phyloP scores from a whole-genome alignment of 2,888 invertebrate species.

The Iphiclides podalirius region DNA sequence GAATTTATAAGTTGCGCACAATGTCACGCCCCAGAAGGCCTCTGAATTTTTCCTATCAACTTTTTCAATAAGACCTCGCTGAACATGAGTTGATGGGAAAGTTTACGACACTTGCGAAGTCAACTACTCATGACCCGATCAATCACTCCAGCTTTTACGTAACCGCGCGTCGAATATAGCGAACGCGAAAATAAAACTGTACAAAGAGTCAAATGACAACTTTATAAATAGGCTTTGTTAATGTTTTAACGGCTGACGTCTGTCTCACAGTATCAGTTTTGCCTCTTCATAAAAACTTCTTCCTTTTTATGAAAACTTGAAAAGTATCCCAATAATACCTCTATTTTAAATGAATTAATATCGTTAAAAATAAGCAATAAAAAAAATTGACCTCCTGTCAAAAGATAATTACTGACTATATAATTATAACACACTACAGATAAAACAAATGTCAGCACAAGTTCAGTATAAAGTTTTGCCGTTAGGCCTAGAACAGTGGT shows the following conservation, averaged over 20 bases:
- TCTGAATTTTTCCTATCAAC: slow-evolving; percentile 46
- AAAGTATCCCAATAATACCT: too few relatives aligned
- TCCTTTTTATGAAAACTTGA: too few relatives aligned
- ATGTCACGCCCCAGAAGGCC: slow-evolving; percentile 56
- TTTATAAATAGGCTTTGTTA: background rate
- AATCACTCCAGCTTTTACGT: slow-evolving; percentile 22
- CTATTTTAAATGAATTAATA: too few relatives aligned
- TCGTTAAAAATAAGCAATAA: too few relatives aligned
- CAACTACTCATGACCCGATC: slow-evolving; percentile 26
- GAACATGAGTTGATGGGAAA: slow-evolving; percentile 50
- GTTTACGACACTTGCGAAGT: slow-evolving; percentile 39
- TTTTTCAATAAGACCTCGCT: slow-evolving; percentile 65
- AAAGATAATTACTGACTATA: too few relatives aligned
- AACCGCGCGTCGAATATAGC: slow-evolving; percentile 4
- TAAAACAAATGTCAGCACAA: too few relatives aligned
- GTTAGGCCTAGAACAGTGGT: too few relatives aligned
- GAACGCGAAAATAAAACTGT: background rate
- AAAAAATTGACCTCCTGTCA: too few relatives aligned
- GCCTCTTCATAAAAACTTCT: too few relatives aligned
- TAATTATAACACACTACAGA: too few relatives aligned
- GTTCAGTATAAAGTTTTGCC: too few relatives aligned
- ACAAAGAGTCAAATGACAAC: background rate
- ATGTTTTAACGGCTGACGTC: background rate
- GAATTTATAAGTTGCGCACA: slow-evolving; percentile 48
- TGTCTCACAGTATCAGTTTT: too few relatives aligned